Conservation (phyloP, 1,140 invertebrate genomes). For the Cherax destructor region DNA sequence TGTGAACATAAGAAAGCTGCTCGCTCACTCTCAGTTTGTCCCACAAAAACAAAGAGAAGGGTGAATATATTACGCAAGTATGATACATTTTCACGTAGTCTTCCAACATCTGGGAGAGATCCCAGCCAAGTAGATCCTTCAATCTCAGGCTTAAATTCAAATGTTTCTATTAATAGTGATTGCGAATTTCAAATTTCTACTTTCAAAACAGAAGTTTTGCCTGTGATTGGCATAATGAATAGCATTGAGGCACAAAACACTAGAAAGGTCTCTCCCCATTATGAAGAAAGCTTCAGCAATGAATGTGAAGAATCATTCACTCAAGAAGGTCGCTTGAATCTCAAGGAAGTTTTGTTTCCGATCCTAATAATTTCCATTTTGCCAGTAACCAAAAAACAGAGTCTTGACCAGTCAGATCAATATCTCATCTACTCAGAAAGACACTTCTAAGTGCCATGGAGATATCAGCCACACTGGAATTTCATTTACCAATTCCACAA, state of each 20-base stretch:
- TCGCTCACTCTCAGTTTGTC: background rate
- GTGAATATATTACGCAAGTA: conserved; percentile 18
- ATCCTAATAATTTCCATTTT: background rate
- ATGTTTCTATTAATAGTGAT: background rate
- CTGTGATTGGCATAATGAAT: background rate
- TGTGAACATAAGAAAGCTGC: background rate
- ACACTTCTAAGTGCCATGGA: background rate
- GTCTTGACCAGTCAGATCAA: background rate
- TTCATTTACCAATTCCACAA: background rate
- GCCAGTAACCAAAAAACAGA: background rate
- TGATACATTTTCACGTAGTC: conserved; percentile 40
- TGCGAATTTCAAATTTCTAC: conserved; percentile 33
- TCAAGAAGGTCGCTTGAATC: background rate
- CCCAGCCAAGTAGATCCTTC: background rate
- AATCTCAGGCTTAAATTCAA: background rate
- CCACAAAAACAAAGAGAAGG: conserved; percentile 6
- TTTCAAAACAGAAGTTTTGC: conserved; percentile 3
- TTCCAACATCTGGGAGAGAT: conserved; percentile 24
- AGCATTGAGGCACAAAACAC: background rate
- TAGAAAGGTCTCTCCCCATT: background rate
- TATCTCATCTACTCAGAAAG: background rate
- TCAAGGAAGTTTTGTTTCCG: background rate
- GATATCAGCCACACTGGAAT: background rate
- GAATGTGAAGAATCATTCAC: background rate
- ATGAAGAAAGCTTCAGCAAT: background rate